A percentile compares a stretch with the other conserved stretches of the same genome.
Evolutionary conservation across 2,113 vertebrate species (phyloP).

Genomic region (human (Homo sapiens)): GRCh38 chr1:29812001-29812500

Average conservation of each 20-base stretch:
- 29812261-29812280: too few relatives aligned
- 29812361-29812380: neutral
- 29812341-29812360: rapidly evolving
- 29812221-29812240: neutral
- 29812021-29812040: rapidly evolving
- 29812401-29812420: neutral
- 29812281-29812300: neutral
- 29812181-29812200: neutral
- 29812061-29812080: rapidly evolving
- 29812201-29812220: neutral
- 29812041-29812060: neutral
- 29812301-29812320: rapidly evolving
- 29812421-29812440: neutral
- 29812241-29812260: neutral
- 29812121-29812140: neutral
- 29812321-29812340: neutral
- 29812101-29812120: neutral
- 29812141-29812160: neutral
- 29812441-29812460: neutral
- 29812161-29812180: neutral
- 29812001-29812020: rapidly evolving
- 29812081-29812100: rapidly evolving
- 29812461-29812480: neutral
- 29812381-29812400: neutral
- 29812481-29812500: too few relatives aligned